A percentile compares a stretch with the other conserved stretches of the same genome.
Conservation (phyloP, 2,797 vertebrate genomes). For the Sparus aurata region DNA sequence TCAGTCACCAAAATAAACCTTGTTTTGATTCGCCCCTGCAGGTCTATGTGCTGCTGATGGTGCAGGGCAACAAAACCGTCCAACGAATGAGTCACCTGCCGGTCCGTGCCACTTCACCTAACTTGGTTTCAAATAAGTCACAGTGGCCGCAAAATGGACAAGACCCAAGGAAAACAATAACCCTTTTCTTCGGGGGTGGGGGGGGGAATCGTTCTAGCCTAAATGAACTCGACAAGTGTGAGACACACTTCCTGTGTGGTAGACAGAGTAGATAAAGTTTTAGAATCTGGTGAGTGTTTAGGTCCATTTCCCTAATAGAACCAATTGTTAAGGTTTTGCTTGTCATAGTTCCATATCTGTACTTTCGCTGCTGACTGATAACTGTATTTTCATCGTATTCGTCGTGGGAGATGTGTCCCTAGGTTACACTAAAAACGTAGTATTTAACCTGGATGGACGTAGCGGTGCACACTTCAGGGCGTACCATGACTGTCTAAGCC, state of each 20-base stretch:
- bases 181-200: neutral
- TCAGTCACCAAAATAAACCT: constrained; percentile 40
- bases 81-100: constrained; percentile 26
- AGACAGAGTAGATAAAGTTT: neutral
- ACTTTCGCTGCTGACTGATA: neutral
- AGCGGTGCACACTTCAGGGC: too few relatives aligned
- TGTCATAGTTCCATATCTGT: neutral
- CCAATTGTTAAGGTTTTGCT: neutral
- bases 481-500: too few relatives aligned
- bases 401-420: too few relatives aligned
- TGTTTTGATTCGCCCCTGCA: constrained; percentile 41
- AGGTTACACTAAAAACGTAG: too few relatives aligned
- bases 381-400: too few relatives aligned
- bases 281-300: neutral
- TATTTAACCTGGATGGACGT: too few relatives aligned
- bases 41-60: constrained; percentile 21
- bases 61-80: constrained; percentile 15
- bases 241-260: neutral
- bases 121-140: constrained; percentile 32
- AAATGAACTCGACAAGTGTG: constrained; percentile 25
- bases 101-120: constrained; percentile 18
- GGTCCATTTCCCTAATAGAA: neutral
- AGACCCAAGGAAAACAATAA: constrained; percentile 17
- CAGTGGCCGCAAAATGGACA: constrained; percentile 27
- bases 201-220: neutral